Base-by-base conservation (phyloP, 2,113 vertebrate species). In the Notothenia rossii region DNA sequence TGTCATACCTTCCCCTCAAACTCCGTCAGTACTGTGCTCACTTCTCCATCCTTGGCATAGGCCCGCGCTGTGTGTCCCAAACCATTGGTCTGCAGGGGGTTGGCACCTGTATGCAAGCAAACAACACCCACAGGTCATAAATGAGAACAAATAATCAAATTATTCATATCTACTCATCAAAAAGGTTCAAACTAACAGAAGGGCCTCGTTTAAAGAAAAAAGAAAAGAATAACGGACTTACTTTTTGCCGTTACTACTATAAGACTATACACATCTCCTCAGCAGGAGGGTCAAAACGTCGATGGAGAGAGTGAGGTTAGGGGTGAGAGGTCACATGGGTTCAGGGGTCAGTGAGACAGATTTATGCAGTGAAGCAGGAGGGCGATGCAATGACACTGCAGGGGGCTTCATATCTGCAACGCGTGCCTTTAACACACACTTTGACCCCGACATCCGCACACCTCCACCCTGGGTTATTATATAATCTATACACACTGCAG, bases 21-120 rank as follows among this genome's bases (percentile, higher is more conserved):
- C 0, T 95, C 94, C 76, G 84, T 95, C 88, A 99, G 90, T 7
- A 96, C 90, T n/a, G 91, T 90, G 92, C 94, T 90, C 70, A 98
- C 91, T 58, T 98, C 97, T 40, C 98, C 98, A 48, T 99, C 97
- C 1, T 96, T 97, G 65, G 97, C 96, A 0, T 99, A 99, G 81
- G 96, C 96, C 88, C 95, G 88, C 0, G 98, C 92, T 0, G 95
- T 96, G 86, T 99, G 97, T 72, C 97, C 98, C 95, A 98, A 95
- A 29, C 95, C 95, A 1, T 98, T 99, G 90, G 94, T 94, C 95
- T 96, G 97, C 81, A 96, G 86, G 70, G 98, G 98, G 92, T 91
- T 96, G 85, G 97, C 98, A 95, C 97, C 98, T 99, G 95, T 72
- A 90, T 62, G 70, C 40, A 69, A 75, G 22, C 60, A 75, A 11